These are phyloP conservation scores for Alligator sinensis DNA, from an alignment of 2,113 vertebrate genomes.

Conservation along the genomic window DNA sequence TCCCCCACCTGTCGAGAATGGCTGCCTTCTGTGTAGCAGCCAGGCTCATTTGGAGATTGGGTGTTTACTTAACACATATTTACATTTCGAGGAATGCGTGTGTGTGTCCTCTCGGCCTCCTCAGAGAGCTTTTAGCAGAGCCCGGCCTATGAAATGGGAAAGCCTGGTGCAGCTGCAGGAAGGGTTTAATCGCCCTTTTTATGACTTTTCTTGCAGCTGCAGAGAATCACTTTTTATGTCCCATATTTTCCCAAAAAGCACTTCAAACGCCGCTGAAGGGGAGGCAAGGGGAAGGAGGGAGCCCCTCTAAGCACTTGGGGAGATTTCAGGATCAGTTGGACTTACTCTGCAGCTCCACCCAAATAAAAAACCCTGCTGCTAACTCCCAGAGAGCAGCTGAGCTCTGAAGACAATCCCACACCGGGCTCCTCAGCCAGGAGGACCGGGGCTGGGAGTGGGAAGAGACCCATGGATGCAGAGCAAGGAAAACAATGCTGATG, in stretches of 20 bases:
- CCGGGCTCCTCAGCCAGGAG: background rate
- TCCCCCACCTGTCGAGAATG: background rate
- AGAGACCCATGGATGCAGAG: background rate
- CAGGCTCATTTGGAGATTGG: background rate
- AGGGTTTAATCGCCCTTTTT: slow-evolving; percentile 24
- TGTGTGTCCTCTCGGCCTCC: background rate
- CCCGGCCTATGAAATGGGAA: rapidly evolving
- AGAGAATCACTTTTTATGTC: background rate
- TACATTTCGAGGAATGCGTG: background rate
- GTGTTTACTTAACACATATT: background rate
- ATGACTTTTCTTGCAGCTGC: slow-evolving; percentile 47
- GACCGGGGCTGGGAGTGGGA: background rate
- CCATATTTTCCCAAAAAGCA: background rate
- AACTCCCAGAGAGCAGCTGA: background rate
- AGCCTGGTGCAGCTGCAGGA: background rate
- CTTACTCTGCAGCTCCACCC: background rate
- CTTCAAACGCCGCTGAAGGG: background rate
- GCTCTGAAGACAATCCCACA: background rate
- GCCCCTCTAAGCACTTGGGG: rapidly evolving
- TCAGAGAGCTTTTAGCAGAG: background rate
- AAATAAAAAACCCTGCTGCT: background rate
- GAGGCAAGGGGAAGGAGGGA: background rate
- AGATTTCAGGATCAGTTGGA: background rate
- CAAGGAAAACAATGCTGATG: background rate
- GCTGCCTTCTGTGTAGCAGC: background rate